Conservation (phyloP, 2,888 invertebrate species). For the Abscondita cerata region DNA sequence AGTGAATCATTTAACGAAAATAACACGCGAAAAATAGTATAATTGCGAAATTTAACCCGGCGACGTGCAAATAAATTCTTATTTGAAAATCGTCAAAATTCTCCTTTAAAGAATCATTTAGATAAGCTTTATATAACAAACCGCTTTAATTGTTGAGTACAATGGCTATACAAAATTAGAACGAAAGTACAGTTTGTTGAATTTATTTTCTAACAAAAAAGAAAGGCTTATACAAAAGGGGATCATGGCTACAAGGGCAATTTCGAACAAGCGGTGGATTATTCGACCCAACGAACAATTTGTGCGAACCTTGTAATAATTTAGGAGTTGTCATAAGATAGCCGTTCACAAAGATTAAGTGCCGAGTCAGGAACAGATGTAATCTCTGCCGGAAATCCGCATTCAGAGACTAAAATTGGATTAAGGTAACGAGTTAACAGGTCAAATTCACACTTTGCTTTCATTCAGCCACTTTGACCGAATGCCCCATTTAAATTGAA, state of each 20-base stretch:
- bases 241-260: slow-evolving; percentile 27
- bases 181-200: slow-evolving; percentile 11
- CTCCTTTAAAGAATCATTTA: no score
- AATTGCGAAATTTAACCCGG: slow-evolving; percentile 30
- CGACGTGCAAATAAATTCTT: no score
- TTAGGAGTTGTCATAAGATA: slow-evolving; percentile 38
- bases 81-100: no score
- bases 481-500: slow-evolving; percentile 33
- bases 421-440: slow-evolving; percentile 39
- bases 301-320: slow-evolving; percentile 35
- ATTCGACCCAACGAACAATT: slow-evolving; percentile 35
- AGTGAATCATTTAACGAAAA: slow-evolving; percentile 48
- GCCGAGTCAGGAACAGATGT: slow-evolving; percentile 40
- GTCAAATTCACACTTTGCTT: slow-evolving; percentile 46
- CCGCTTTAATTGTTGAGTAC: background rate
- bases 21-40: slow-evolving; percentile 37
- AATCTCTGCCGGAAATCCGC: slow-evolving; percentile 43
- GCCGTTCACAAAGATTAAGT: slow-evolving; percentile 38
- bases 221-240: slow-evolving; percentile 22
- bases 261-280: slow-evolving; percentile 34
- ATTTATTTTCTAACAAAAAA: slow-evolving; percentile 26
- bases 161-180: slow-evolving; percentile 7
- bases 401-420: slow-evolving; percentile 42
- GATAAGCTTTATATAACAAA: no score
- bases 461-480: slow-evolving; percentile 40